phyloP scores from a whole-genome alignment of 2,888 invertebrate species.

The Euzetes globulus region DNA sequence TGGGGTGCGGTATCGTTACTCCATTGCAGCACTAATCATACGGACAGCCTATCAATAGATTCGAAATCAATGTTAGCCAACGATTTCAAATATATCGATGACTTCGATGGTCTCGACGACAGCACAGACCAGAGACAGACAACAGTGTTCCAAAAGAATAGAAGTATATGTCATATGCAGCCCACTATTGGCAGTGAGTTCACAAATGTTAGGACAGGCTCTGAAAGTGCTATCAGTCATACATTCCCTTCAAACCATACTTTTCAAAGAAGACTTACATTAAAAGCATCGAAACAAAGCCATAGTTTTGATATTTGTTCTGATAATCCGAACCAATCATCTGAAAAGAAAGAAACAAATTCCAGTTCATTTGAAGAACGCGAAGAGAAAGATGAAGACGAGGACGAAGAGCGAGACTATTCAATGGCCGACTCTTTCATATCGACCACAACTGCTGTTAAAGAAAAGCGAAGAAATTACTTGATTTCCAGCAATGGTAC shows the following conservation, averaged over 20 bases:
- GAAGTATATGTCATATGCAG: constrained; percentile 13
- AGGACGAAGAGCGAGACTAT: constrained; percentile 4
- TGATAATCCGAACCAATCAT: not conserved
- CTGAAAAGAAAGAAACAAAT: not conserved
- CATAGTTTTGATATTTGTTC: constrained; percentile 14
- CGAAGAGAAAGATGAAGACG: constrained; percentile 28
- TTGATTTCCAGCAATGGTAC: not conserved
- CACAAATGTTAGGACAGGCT: constrained; percentile 11
- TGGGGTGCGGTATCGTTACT: constrained; percentile 10
- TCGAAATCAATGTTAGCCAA: constrained; percentile 1
- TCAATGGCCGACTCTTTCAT: not conserved
- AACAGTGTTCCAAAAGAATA: constrained; percentile 34
- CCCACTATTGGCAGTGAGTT: constrained; percentile 7
- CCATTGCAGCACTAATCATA: not conserved
- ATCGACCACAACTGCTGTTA: not conserved
- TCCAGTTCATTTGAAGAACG: not conserved
- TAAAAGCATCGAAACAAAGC: constrained; percentile 19
- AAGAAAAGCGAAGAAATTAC: not conserved
- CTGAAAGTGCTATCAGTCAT: not conserved
- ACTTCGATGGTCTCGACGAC: constrained; percentile 46
- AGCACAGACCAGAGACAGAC: not conserved
- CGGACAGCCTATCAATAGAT: constrained; percentile 6
- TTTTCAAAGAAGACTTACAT: constrained; percentile 20
- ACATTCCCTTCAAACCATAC: not conserved
- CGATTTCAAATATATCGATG: constrained; percentile 58